A percentile compares a stretch with the other conserved stretches of the same genome.
Evolutionary conservation across 2,888 invertebrate genomes (phyloP).

Genomic region (Pinctada fucata): DNA sequence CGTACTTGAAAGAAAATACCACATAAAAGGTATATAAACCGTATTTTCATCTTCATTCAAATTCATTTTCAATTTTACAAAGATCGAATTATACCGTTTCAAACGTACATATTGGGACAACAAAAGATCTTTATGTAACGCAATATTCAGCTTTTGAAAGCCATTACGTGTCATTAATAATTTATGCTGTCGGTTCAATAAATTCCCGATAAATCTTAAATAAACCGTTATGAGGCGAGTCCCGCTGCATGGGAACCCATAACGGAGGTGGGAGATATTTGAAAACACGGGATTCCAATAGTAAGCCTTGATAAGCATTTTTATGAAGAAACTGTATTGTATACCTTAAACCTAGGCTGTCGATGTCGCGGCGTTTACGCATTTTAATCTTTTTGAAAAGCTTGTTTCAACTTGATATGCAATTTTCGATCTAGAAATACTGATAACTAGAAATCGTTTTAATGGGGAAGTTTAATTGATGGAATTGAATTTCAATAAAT

Average conservation of each 20-base stretch:
- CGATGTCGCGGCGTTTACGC: background rate
- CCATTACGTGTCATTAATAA: conserved; percentile 2
- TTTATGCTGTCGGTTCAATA: background rate
- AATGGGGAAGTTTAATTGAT: too few relatives aligned
- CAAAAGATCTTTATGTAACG: conserved; percentile 3
- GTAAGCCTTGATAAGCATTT: too few relatives aligned
- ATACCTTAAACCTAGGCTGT: background rate
- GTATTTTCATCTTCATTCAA: background rate
- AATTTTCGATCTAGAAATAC: background rate
- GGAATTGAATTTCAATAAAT: too few relatives aligned
- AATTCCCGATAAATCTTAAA: background rate
- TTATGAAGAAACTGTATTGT: background rate
- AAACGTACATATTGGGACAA: background rate
- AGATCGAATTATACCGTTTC: conserved; percentile 1
- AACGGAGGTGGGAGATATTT: background rate
- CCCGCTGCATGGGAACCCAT: background rate
- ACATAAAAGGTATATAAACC: conserved; percentile 1
- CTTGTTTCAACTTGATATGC: background rate
- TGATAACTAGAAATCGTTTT: too few relatives aligned
- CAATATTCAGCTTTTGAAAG: background rate
- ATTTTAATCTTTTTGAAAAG: background rate
- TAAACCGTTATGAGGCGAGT: background rate
- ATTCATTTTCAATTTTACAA: background rate
- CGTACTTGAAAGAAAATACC: background rate
- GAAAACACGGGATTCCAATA: too few relatives aligned